These are phyloP conservation scores for Helicolenus hilgendorfi DNA, from an alignment of 2,797 vertebrate species.

Conservation along the genomic window DNA sequence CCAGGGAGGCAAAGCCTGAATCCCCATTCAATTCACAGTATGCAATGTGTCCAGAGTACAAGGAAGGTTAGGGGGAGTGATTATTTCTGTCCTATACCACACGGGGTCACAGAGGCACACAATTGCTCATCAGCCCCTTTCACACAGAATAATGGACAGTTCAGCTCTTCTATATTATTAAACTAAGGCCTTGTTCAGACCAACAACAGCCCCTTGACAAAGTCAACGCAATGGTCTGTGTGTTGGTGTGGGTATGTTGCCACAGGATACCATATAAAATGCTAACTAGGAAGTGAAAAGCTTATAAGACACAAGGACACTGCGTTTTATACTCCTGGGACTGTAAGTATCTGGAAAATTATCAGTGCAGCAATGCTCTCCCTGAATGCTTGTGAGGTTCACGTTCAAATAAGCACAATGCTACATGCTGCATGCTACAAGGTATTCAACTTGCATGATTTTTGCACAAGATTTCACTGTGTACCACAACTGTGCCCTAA, in stretches of 20 bases:
- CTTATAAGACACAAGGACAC: background rate
- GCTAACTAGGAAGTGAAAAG: background rate
- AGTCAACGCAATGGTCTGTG: background rate
- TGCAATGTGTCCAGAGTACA: background rate
- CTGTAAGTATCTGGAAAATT: background rate
- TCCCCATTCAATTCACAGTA: background rate
- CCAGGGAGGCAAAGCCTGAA: background rate
- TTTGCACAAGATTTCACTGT: too few species aligned
- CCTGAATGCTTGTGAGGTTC: background rate
- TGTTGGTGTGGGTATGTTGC: background rate
- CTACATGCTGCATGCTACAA: background rate
- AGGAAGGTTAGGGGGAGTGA: background rate
- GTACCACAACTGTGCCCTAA: too few species aligned
- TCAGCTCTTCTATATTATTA: background rate
- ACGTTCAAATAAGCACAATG: background rate
- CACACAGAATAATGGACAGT: background rate
- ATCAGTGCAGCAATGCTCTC: background rate
- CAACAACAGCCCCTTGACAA: background rate
- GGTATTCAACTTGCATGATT: background rate
- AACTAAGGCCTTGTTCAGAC: background rate
- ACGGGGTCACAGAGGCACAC: background rate
- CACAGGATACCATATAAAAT: background rate
- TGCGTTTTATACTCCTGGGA: background rate
- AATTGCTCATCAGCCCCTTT: slow-evolving; percentile 4
- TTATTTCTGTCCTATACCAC: background rate